Base-by-base conservation (phyloP, 2,888 invertebrate species). In the Coremacera marginata region DNA sequence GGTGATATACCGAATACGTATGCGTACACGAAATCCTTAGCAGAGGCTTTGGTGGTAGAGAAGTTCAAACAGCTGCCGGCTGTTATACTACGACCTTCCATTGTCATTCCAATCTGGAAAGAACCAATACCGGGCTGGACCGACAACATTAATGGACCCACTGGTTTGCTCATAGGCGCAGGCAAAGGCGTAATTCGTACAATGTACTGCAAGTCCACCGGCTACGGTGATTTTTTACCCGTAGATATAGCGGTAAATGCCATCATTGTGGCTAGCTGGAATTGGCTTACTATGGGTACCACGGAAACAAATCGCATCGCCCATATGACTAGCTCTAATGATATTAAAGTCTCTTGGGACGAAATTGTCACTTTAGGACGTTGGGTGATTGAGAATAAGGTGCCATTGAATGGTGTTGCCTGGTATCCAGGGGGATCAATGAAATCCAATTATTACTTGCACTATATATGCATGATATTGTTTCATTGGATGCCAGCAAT, bases 401-500 rank as follows among this genome's bases (percentile, higher is more conserved):
- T 97, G 77, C 98, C 98, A 0, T 90, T 97, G n/a, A 96, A 97
- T 82, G 94, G 95, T 4, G 94, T 96, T 0, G 93, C 94, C 83
- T 94, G 96, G 95, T 93, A 94, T 87, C 96, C 96, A 0, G 95
- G 96, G 3, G 96, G 96, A 3, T 95, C 95, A 0, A 95, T 96
- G 94, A 96, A 96, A 86, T 93, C 92, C 80, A 94, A 93, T 68
- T 92, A 94, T 52, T 86, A 94, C 4, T 84, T 94, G 76, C 97
- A 98, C 89, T 94, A 94, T 85, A 92, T 97, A 79, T 96, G 95
- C 87, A 93, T 95, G 81, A 89, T 97, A 74, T 91, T 98, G 76
- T 96, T 96, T 90, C 99, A 99, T 89, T 94, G 95, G 91, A 88
- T 98, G 68, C 98, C 98, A 0, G 98, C 98, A 0, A 91, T 97